Evolutionary conservation across 2,113 vertebrate genomes (phyloP).

Genomic region (Nesoenas mayeri): DNA sequence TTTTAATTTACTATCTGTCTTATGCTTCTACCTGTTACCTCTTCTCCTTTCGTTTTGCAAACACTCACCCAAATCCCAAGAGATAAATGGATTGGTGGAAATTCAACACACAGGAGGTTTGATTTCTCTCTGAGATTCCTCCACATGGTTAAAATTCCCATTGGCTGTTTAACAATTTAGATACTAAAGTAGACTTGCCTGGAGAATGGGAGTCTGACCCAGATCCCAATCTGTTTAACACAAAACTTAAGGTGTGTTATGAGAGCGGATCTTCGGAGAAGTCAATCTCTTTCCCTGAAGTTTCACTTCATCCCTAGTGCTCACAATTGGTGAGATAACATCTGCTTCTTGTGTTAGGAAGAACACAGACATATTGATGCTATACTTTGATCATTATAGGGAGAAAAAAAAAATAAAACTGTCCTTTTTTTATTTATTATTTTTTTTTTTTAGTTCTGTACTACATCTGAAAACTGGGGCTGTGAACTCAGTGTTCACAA

Average conservation of each 20-base stretch:
- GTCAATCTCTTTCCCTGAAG: not conserved
- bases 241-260: not conserved
- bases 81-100: not conserved
- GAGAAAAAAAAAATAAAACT: not conserved
- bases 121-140: not conserved
- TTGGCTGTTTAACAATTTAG: not conserved
- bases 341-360: not conserved
- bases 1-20: not conserved
- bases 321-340: not conserved
- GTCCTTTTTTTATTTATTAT: not conserved
- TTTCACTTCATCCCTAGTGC: not conserved
- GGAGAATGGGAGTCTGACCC: not conserved
- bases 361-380: not conserved
- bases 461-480: not conserved
- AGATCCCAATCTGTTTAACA: not conserved
- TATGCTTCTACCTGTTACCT: not conserved
- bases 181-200: not conserved
- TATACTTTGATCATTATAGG: not conserved
- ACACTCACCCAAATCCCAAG: accelerated
- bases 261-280: not conserved
- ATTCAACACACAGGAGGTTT: not conserved
- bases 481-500: not conserved
- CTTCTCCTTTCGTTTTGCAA: not conserved
- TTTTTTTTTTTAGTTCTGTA: not conserved
- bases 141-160: not conserved